A percentile compares a stretch with the other conserved stretches of the same genome.
Conservation (phyloP, 2,113 vertebrate genomes). For the Heterocephalus glaber region DNA sequence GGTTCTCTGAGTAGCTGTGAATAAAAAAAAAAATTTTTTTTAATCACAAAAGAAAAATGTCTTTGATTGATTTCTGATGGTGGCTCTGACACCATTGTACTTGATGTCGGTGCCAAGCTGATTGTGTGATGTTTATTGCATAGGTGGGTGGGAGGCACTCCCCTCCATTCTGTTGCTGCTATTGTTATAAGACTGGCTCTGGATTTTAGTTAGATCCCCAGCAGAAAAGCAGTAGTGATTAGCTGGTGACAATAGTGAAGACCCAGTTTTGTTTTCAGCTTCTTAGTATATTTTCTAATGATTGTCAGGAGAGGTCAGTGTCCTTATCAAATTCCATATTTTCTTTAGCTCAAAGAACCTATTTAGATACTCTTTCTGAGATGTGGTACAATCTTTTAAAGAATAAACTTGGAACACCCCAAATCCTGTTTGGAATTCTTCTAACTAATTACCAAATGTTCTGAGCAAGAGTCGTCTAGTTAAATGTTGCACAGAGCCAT, state of each 20-base stretch:
- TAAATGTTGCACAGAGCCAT: slow-evolving; percentile 24
- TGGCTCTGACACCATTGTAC: slow-evolving; percentile 71
- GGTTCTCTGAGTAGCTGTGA: slow-evolving; percentile 76
- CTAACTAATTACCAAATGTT: neutral
- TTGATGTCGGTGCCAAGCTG: slow-evolving; percentile 70
- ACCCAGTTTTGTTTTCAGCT: slow-evolving; percentile 18
- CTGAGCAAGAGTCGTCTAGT: neutral
- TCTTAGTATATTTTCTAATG: slow-evolving; percentile 45
- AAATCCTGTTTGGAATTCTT: neutral
- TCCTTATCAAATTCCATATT: slow-evolving; percentile 38
- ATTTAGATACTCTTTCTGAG: neutral
- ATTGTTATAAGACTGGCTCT: slow-evolving; percentile 59
- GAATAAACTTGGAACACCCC: neutral
- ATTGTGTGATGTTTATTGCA: slow-evolving; percentile 78
- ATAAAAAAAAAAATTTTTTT: slow-evolving; percentile 62
- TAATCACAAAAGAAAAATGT: slow-evolving; percentile 74
- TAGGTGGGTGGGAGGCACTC: slow-evolving; percentile 68
- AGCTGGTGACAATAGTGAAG: slow-evolving; percentile 50
- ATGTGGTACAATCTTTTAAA: neutral
- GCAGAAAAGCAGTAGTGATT: slow-evolving; percentile 32
- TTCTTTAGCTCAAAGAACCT: neutral
- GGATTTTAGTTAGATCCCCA: slow-evolving; percentile 58
- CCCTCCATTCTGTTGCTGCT: slow-evolving; percentile 63
- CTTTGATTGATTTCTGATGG: slow-evolving; percentile 81
- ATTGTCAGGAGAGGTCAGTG: neutral